phyloP scores from a whole-genome alignment of 37 sponge, comb jelly and placozoan species.

The Amphimedon queenslandica region DNA sequence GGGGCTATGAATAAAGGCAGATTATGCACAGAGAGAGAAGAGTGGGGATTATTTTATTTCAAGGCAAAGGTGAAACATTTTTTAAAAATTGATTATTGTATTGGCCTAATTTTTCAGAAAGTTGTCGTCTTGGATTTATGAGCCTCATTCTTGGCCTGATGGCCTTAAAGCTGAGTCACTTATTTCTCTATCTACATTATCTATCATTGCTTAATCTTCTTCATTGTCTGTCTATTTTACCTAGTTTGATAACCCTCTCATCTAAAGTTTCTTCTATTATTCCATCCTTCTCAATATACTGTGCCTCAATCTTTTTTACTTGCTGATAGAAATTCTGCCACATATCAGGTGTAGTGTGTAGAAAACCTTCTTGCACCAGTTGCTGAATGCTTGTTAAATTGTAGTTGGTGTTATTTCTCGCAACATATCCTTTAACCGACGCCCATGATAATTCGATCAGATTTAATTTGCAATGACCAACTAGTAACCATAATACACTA shows the following conservation, averaged over 20 bases:
- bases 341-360: conserved; percentile 10
- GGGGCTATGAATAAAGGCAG: too few relatives aligned
- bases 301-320: neutral
- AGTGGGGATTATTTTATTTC: too few relatives aligned
- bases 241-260: neutral
- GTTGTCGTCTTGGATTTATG: too few relatives aligned
- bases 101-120: too few relatives aligned
- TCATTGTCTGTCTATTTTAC: neutral
- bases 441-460: conserved; percentile 49
- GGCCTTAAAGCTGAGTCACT: too few relatives aligned
- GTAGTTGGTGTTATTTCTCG: neutral
- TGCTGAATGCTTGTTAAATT: neutral
- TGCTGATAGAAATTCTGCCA: conserved; percentile 12
- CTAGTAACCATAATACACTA: conserved; percentile 20
- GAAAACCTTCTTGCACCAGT: conserved; percentile 10
- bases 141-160: too few relatives aligned
- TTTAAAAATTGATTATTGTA: too few relatives aligned
- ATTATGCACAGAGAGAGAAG: too few relatives aligned
- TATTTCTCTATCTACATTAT: conserved; percentile 3
- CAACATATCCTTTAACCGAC: conserved; percentile 10
- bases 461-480: conserved; percentile 37
- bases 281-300: neutral
- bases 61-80: too few relatives aligned
- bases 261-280: neutral
- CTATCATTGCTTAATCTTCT: conserved; percentile 5